Evolutionary conservation across 2,888 invertebrate genomes (phyloP).

Genomic region (Volucella inflata): DNA sequence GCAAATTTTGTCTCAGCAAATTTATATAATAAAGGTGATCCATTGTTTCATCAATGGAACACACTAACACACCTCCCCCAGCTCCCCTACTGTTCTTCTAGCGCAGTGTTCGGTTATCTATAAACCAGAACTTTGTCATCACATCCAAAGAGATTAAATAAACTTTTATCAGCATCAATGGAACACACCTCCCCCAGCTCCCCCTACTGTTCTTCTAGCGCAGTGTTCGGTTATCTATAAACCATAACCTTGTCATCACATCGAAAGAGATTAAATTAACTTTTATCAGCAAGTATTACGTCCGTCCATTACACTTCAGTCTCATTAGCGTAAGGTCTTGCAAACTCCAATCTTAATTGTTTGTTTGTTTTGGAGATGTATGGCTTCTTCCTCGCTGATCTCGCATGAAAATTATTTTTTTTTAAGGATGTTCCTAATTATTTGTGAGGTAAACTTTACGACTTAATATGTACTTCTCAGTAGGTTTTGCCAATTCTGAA

Average conservation of each 20-base stretch:
- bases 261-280: conserved; percentile 75
- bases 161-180: no score
- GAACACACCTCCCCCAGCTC: conserved; percentile 77
- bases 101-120: conserved; percentile 62
- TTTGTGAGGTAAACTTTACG: no score
- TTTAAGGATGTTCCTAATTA: no score
- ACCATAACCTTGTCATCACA: conserved; percentile 49
- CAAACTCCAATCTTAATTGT: no score
- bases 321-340: no score
- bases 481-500: no score
- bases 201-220: conserved; percentile 75
- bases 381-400: no score
- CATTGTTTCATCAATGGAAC: conserved; percentile 75
- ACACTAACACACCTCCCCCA: conserved; percentile 76
- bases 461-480: no score
- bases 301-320: not conserved
- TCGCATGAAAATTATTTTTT: no score
- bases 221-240: conserved; percentile 64
- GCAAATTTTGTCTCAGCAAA: conserved; percentile 53
- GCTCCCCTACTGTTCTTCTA: conserved; percentile 77
- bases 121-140: conserved; percentile 53
- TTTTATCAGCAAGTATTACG: conserved; percentile 77
- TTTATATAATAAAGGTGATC: conserved; percentile 69
- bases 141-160: conserved; percentile 72
- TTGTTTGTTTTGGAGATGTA: no score